phyloP scores from a whole-genome alignment of 2,888 invertebrate species.

The Tuberolachnus salignus region DNA sequence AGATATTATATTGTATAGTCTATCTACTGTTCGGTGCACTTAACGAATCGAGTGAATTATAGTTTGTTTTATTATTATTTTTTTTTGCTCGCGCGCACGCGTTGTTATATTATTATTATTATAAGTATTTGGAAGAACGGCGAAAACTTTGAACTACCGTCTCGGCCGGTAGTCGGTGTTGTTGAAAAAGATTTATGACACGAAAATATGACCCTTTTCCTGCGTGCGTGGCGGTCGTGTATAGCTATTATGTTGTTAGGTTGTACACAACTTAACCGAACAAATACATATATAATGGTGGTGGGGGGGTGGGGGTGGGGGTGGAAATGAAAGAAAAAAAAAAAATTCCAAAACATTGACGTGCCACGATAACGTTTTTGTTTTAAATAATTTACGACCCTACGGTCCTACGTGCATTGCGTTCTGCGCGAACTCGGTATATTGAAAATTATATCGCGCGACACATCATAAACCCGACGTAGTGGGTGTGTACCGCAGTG shows the following conservation, averaged over 20 bases:
- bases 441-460: too few species aligned
- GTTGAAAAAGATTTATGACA: slow-evolving; percentile 53
- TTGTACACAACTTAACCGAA: slow-evolving; percentile 26
- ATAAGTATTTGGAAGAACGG: slow-evolving; percentile 34
- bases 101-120: neutral
- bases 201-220: slow-evolving; percentile 51
- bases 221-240: slow-evolving; percentile 13
- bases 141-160: slow-evolving; percentile 44
- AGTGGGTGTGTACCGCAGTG: too few species aligned
- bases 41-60: slow-evolving; percentile 43
- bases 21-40: slow-evolving; percentile 26
- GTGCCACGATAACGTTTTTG: slow-evolving; percentile 35
- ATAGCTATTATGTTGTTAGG: slow-evolving; percentile 43
- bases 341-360: slow-evolving; percentile 36
- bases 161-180: slow-evolving; percentile 24
- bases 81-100: too few species aligned
- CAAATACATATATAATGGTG: slow-evolving; percentile 9
- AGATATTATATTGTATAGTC: slow-evolving; percentile 13
- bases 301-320: too few species aligned
- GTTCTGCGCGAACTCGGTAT: too few species aligned
- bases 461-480: too few species aligned
- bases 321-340: neutral
- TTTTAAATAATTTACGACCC: slow-evolving; percentile 41
- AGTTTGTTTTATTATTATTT: slow-evolving; percentile 32
- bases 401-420: too few species aligned